Evolutionary conservation across 2,113 vertebrate species (phyloP).

Genomic region (Vulpes ferrilata): DNA sequence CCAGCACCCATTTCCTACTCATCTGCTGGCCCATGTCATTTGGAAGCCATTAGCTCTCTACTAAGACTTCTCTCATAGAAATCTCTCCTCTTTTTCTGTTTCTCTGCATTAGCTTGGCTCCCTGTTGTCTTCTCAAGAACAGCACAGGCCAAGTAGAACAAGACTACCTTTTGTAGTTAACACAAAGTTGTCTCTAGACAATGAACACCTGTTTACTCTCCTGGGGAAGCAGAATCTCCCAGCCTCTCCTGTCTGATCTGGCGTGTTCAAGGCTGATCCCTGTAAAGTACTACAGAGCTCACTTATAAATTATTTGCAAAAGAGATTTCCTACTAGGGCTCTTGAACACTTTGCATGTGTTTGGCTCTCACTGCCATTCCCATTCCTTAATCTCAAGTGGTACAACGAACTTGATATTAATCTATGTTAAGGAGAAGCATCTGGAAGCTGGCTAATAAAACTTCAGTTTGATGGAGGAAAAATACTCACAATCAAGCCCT

Average conservation of each 20-base stretch:
- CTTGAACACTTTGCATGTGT: conserved; percentile 61
- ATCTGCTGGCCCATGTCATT: conserved; percentile 76
- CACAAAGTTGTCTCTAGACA: background rate
- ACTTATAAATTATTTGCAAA: background rate
- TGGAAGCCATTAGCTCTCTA: conserved; percentile 83
- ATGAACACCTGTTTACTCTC: background rate
- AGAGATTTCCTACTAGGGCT: conserved; percentile 57
- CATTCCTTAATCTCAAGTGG: conserved; percentile 51
- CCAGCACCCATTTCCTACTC: conserved; percentile 74
- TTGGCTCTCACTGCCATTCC: background rate
- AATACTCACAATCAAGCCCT: conserved; percentile 62
- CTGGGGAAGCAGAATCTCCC: background rate
- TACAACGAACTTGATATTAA: conserved; percentile 81
- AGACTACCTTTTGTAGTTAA: background rate
- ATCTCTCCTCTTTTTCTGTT: conserved; percentile 3
- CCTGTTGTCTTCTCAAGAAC: background rate
- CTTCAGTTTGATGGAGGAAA: conserved; percentile 80
- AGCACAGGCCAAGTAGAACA: background rate
- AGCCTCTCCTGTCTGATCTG: background rate
- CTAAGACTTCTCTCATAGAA: conserved; percentile 74
- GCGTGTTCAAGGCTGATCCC: background rate
- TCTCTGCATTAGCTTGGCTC: accelerated
- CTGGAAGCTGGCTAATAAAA: conserved; percentile 86
- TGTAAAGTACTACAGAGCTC: background rate
- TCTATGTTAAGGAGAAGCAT: conserved; percentile 85